Evolutionary conservation across 2,888 invertebrate genomes (phyloP).

Genomic region (Cephus spinipes): DNA sequence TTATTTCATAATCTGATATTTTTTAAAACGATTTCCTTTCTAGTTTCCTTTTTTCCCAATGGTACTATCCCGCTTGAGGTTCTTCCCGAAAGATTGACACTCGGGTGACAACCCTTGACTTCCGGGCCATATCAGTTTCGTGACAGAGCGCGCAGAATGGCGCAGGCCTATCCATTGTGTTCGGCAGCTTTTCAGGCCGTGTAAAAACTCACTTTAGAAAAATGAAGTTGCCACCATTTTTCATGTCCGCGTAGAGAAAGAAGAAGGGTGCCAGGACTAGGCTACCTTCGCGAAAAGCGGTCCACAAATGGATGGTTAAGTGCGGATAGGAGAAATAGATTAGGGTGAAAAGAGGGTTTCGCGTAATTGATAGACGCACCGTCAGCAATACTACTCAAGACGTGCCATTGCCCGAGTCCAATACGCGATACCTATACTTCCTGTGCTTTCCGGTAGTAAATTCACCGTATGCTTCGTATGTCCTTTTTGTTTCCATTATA

Average conservation of each 20-base stretch:
- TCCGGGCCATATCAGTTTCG: conserved; percentile 4
- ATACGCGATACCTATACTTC: background rate
- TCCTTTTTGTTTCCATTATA: background rate
- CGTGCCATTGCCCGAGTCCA: background rate
- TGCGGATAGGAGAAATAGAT: conserved; percentile 52
- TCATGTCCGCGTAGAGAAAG: conserved; percentile 27
- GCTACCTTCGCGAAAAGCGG: conserved; percentile 23
- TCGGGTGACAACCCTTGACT: background rate
- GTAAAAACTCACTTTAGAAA: conserved; percentile 32
- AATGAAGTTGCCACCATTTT: conserved; percentile 41
- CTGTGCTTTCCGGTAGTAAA: background rate
- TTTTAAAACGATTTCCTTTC: background rate
- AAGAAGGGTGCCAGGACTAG: conserved; percentile 7
- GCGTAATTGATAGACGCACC: conserved; percentile 50
- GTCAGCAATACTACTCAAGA: conserved; percentile 14
- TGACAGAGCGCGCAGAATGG: background rate
- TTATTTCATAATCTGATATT: background rate
- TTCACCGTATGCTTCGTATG: background rate
- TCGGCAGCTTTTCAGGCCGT: conserved; percentile 3
- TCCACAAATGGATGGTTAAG: conserved; percentile 45
- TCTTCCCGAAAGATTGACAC: background rate
- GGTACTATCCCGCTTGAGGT: background rate
- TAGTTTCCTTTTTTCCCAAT: background rate
- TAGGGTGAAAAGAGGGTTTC: conserved; percentile 42
- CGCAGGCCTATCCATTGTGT: background rate